Base-by-base conservation (phyloP, 2,113 vertebrate species). In the Melanostigma gelatinosum region DNA sequence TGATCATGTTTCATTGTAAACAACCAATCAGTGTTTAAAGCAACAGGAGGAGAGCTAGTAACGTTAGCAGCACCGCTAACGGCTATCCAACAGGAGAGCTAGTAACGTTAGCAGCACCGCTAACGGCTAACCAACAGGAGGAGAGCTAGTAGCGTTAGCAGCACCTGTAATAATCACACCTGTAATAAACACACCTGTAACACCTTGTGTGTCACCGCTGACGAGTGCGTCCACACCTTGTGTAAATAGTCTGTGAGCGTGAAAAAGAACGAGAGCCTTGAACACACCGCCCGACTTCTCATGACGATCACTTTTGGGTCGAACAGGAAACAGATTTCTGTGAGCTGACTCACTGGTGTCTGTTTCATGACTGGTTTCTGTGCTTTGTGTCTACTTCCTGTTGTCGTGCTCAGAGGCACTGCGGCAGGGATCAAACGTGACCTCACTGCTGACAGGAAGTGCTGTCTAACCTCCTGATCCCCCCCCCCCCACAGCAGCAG, bases 401-500 rank as follows among this genome's bases (percentile, higher is more conserved):
- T 52, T 20, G 12, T 34, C n/a, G 4, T 79, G 87, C 84, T 77
- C 79, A 20, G 61, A 65, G 83, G 72, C 61, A 60, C 83, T 1
- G 60, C 0, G 54, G 57, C 78, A 72, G 72, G 73, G 74, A 82
- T 84, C 75, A 82, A 77, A 75, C 54, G 6, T 81, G 79, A 81
- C 83, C 79, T 48, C 66, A 9, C 11, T 44, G 20, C 68, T 27
- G 80, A 80, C 85, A 80, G 76, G 82, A 86, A 70, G 85, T 58
- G 67, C 24, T 13, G 57, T 48, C 50, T 67, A 27, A 80, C 75
- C 29, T 54, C 38, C 75, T 66, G 52, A 24, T 50, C 50, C 20
- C 50, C 50, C 48, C 48, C 46, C 15, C 46, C 63, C 69, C 55
- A 44, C 72, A 50, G 69, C 72, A 83, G 84, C 82, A 84, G 69